Base-by-base conservation (phyloP, 2,113 vertebrate genomes). In the Hucho hucho region DNA sequence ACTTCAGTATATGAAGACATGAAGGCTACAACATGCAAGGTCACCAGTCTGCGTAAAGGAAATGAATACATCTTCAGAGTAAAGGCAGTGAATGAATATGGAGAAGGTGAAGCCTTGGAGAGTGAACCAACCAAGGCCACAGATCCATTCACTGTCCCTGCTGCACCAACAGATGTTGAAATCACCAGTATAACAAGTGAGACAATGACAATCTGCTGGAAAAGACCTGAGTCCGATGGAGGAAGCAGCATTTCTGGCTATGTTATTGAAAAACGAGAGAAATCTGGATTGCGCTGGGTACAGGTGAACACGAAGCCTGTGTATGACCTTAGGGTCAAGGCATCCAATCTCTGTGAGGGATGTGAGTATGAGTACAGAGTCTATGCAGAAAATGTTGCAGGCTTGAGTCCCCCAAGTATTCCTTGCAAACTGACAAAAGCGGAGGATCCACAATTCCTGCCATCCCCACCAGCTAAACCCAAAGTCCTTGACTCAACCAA, bases 61-160 rank as follows among this genome's bases (percentile, higher is more conserved):
- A 99, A 98, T 82, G 97, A 99, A 77, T 99, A 99, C 79, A 95
- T 99, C 83, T 98, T 99, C 82, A 95, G 98, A 93, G 97, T 98
- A 49, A 94, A 94, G 61, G 97, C 92, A 84, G 94, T 99, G 81
- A 99, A 99, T 87, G 99, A 99, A 86, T 98, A 98, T 0, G 97
- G 98, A 2, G 93, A 94, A 70, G 98, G 98, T 64, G 98, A 99
- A 83, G 53, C 94, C 78, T 85, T 99, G 49, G 98, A 99, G 85
- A 98, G 98, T 87, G 86, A 95, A 78, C 90, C 97, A 64, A 79
- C 89, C 74, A 98, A 95, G 84, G 98, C 97, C 61, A 64, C 94
- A 53, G 96, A 99, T 90, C 97, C 97, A 83, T 99, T 96, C 91
- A 98, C 96, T 65, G 83, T 96, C 75, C 90, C 97, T 81, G 93